phyloP scores from a whole-genome alignment of 2,888 invertebrate genomes.

The Phalera bucephala region DNA sequence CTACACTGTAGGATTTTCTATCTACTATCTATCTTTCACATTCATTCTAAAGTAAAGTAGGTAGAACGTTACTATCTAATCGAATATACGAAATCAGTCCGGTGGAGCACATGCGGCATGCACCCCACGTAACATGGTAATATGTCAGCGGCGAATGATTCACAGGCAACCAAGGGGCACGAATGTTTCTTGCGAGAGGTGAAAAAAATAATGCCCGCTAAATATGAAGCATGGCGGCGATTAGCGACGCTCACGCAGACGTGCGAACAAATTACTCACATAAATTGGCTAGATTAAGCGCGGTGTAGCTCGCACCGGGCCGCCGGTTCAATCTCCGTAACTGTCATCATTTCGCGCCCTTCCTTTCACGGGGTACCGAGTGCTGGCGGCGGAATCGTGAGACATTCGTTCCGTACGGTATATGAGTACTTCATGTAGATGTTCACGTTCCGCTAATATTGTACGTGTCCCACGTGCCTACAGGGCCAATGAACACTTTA shows the following conservation, averaged over 20 bases:
- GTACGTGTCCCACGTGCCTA: too few relatives aligned
- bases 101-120: too few relatives aligned
- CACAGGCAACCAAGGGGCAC: too few relatives aligned
- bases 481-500: too few relatives aligned
- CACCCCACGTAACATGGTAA: neutral
- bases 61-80: too few relatives aligned
- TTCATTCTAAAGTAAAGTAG: too few relatives aligned
- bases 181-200: slow-evolving; percentile 6
- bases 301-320: slow-evolving; percentile 1
- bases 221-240: slow-evolving; percentile 22
- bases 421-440: too few relatives aligned
- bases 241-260: slow-evolving; percentile 9
- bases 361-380: neutral
- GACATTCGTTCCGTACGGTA: too few relatives aligned
- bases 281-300: slow-evolving; percentile 24
- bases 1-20: too few relatives aligned
- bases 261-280: slow-evolving; percentile 10
- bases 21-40: too few relatives aligned
- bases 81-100: too few relatives aligned
- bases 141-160: slow-evolving; percentile 13
- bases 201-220: slow-evolving; percentile 21
- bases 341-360: neutral
- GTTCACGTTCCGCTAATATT: too few relatives aligned
- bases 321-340: neutral
- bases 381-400: slow-evolving; percentile 27